Evolutionary conservation across 2,113 vertebrate genomes (phyloP).

Genomic region (Phylloscopus trochilus): DNA sequence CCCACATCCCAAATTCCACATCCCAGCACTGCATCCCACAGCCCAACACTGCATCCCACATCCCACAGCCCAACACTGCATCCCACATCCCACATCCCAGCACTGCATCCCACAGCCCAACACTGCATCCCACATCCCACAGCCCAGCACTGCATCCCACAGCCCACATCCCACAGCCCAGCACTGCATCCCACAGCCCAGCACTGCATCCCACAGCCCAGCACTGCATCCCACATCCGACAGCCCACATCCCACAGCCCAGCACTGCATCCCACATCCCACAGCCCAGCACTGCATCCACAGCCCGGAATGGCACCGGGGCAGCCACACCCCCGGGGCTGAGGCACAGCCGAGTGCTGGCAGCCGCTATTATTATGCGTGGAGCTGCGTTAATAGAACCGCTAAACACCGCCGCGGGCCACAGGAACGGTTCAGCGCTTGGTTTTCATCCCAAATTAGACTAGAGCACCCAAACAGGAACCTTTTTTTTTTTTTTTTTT

Average conservation of each 20-base stretch:
- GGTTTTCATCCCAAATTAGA: constrained; percentile 16
- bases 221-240: neutral
- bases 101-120: neutral
- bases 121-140: too few species aligned
- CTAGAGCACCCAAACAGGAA: neutral
- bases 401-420: neutral
- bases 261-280: neutral
- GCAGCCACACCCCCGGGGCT: rapidly evolving
- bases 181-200: neutral
- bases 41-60: neutral
- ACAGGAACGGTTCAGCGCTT: neutral
- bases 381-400: neutral
- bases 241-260: too few species aligned
- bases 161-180: neutral
- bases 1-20: neutral
- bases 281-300: too few species aligned
- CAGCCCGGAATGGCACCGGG: neutral
- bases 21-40: neutral
- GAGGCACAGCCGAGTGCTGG: rapidly evolving
- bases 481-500: too few species aligned
- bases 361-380: neutral
- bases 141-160: neutral
- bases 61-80: too few species aligned
- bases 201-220: neutral
- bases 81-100: neutral